These are phyloP conservation scores for Phyllotreta cruciferae DNA, from an alignment of 2,888 invertebrate genomes.

Conservation along the genomic window DNA sequence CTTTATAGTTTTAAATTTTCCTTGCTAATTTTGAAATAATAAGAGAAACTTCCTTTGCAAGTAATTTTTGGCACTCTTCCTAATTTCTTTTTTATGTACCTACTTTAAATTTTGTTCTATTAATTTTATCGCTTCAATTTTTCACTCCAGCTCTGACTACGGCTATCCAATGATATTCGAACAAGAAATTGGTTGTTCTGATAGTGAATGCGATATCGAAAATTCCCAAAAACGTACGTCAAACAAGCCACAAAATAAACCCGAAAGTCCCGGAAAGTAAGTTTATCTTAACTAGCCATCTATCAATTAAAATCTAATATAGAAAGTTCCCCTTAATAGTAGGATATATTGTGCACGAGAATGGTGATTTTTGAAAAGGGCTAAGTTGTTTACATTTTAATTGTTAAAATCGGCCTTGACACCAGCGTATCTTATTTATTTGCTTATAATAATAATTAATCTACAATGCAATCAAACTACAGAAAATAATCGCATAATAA, in stretches of 20 bases:
- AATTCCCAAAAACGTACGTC: slow-evolving; percentile 1
- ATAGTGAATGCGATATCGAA: slow-evolving; percentile 34
- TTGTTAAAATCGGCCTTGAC: no score
- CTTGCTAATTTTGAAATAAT: not conserved
- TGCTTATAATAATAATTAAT: no score
- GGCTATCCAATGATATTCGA: slow-evolving; percentile 33
- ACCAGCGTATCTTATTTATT: no score
- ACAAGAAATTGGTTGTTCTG: slow-evolving; percentile 36
- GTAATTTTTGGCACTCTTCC: not conserved
- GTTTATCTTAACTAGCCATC: not conserved
- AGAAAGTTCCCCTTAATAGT: not conserved
- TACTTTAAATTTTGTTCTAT: not conserved
- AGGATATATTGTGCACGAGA: not conserved
- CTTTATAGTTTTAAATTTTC: not conserved
- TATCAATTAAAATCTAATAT: not conserved
- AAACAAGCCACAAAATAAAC: slow-evolving; percentile 6
- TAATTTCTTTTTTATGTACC: not conserved
- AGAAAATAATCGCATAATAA: not conserved
- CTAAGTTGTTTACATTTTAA: no score
- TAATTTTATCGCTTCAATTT: no score
- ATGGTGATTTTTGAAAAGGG: no score
- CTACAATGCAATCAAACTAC: no score
- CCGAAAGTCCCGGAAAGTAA: slow-evolving; percentile 27
- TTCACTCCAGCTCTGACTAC: slow-evolving; percentile 20
- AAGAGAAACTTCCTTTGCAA: no score